A percentile compares a stretch with the other conserved stretches of the same genome.
phyloP scores from a whole-genome alignment of 2,888 invertebrate genomes.

The Rhagonycha fulva region DNA sequence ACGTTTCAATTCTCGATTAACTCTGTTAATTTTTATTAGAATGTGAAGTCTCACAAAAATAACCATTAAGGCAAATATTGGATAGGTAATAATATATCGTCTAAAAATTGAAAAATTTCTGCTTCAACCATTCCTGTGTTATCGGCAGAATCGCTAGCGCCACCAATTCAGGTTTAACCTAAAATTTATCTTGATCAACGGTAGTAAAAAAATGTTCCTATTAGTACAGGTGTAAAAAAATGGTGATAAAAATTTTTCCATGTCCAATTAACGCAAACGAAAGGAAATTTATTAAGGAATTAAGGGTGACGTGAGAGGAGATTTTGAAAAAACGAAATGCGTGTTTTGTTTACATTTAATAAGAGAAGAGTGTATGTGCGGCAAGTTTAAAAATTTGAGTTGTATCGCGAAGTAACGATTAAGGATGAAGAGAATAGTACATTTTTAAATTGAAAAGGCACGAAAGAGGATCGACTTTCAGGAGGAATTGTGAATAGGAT shows the following conservation, averaged over 20 bases:
- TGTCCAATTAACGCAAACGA: neutral
- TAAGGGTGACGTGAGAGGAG: neutral
- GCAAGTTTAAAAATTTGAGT: neutral
- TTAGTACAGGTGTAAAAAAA: neutral
- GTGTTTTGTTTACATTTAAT: neutral
- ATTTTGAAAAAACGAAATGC: neutral
- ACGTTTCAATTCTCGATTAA: no score
- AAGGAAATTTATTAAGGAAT: neutral
- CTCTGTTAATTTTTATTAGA: no score
- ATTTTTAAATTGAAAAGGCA: neutral
- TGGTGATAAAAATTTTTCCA: neutral
- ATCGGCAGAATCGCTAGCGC: conserved; percentile 17
- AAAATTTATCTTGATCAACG: neutral
- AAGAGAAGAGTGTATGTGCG: neutral
- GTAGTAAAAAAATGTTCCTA: neutral
- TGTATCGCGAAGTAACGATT: neutral
- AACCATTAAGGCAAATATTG: no score
- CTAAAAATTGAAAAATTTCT: neutral
- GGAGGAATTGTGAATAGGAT: neutral
- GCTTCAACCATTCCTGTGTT: conserved; percentile 9
- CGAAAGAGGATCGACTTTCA: neutral
- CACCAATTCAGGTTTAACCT: conserved; percentile 10
- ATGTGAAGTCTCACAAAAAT: no score
- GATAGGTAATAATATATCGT: no score
- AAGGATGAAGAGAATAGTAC: neutral